Percentiles rank a stretch among this genome's conserved stretches.
Conservation (phyloP, 2,888 invertebrate species). For the Esperia sulphurella region DNA sequence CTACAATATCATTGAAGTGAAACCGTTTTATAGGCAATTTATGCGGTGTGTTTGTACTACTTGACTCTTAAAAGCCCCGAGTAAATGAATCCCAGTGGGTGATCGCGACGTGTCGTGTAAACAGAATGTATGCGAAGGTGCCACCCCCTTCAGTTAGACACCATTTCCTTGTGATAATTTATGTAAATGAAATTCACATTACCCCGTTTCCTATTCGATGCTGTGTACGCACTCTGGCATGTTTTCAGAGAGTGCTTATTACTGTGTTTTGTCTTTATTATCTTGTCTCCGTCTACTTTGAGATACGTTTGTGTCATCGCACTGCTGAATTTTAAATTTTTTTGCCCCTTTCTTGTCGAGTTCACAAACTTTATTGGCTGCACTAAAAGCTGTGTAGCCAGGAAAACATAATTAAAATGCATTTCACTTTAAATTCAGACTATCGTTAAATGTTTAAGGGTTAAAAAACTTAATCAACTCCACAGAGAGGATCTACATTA, state of each 20-base stretch:
- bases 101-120: slow-evolving; percentile 56
- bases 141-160: slow-evolving; percentile 43
- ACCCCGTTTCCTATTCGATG: slow-evolving; percentile 60
- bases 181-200: slow-evolving; percentile 75
- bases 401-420: slow-evolving; percentile 31
- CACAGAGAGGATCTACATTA: slow-evolving; percentile 34
- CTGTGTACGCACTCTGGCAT: slow-evolving; percentile 48
- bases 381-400: slow-evolving; percentile 40
- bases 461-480: slow-evolving; percentile 52
- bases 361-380: slow-evolving; percentile 41
- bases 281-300: slow-evolving; percentile 48
- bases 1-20: too few species aligned
- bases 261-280: slow-evolving; percentile 66
- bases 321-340: slow-evolving; percentile 47
- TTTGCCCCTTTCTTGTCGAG: slow-evolving; percentile 31
- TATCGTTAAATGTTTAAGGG: slow-evolving; percentile 11
- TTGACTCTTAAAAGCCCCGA: slow-evolving; percentile 41
- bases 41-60: too few species aligned
- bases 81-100: slow-evolving; percentile 57
- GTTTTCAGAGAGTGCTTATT: slow-evolving; percentile 65
- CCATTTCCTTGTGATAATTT: slow-evolving; percentile 63
- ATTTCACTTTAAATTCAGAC: slow-evolving; percentile 18
- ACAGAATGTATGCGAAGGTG: slow-evolving; percentile 39
- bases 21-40: too few species aligned
- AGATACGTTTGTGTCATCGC: slow-evolving; percentile 23